phyloP scores from a whole-genome alignment of 2,888 invertebrate species.

The Lissonota sp. region DNA sequence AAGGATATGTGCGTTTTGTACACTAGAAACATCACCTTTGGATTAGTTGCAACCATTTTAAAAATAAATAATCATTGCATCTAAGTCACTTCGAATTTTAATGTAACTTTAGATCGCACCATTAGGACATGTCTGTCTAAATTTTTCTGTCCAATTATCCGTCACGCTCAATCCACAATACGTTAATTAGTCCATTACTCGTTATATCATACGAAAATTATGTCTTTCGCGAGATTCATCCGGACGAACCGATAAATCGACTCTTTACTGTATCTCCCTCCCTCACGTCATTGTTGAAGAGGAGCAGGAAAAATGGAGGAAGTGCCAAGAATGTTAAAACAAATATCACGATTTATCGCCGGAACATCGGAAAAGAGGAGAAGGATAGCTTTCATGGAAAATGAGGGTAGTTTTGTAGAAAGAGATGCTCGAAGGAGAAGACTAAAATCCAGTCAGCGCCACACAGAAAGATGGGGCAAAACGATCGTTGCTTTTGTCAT shows the following conservation, averaged over 20 bases:
- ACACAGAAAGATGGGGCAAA: neutral
- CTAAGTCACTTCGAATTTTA: too few species aligned
- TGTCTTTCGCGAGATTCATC: neutral
- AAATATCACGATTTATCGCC: slow-evolving; percentile 82
- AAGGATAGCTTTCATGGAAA: slow-evolving; percentile 24
- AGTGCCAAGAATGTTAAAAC: slow-evolving; percentile 82
- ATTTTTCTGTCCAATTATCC: too few species aligned
- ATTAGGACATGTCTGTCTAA: too few species aligned
- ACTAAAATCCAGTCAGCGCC: neutral
- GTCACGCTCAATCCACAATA: too few species aligned
- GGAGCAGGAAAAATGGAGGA: slow-evolving; percentile 68
- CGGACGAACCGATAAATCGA: slow-evolving; percentile 1
- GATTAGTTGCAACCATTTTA: too few species aligned
- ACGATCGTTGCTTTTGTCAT: neutral
- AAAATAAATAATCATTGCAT: too few species aligned
- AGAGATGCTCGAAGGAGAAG: slow-evolving; percentile 28
- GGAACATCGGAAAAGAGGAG: slow-evolving; percentile 74
- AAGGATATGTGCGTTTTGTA: too few species aligned
- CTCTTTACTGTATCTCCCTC: neutral
- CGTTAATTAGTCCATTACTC: neutral
- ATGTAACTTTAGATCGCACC: too few species aligned
- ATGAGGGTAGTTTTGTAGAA: slow-evolving; percentile 48
- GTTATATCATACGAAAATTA: neutral
- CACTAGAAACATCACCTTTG: too few species aligned
- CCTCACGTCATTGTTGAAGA: slow-evolving; percentile 8